Conservation (phyloP, 2,888 invertebrate species). For the Gisinianus flammeolus region DNA sequence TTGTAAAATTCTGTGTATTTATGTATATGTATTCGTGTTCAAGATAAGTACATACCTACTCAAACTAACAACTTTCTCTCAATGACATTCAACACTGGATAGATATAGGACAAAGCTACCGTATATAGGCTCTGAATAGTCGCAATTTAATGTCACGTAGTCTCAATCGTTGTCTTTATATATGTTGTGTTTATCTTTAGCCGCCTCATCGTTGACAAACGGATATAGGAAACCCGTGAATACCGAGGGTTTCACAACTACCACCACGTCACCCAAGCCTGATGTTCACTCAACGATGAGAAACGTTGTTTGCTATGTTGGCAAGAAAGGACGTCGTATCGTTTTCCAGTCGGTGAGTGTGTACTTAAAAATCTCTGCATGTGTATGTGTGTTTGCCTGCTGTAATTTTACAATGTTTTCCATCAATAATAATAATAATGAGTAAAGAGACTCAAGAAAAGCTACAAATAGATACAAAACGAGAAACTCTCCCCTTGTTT, state of each 20-base stretch:
- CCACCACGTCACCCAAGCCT: conserved; percentile 48
- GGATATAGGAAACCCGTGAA: conserved; percentile 49
- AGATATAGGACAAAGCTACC: no score
- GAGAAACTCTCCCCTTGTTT: no score
- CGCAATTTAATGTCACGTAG: no score
- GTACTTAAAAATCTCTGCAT: no score
- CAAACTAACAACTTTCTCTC: not conserved
- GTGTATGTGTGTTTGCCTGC: no score
- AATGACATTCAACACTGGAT: not conserved
- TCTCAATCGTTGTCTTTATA: not conserved
- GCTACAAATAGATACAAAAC: no score
- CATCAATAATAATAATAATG: not conserved
- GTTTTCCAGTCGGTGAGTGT: conserved; percentile 55
- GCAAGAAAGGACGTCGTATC: conserved; percentile 58
- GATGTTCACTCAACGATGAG: conserved; percentile 53
- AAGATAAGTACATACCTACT: no score
- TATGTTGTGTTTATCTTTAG: not conserved
- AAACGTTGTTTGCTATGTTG: conserved; percentile 58
- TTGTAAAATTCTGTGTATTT: no score
- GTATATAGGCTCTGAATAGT: no score
- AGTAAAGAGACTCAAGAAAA: no score
- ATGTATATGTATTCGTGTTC: no score
- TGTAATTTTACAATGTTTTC: no score
- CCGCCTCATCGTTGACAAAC: not conserved
- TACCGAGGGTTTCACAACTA: conserved; percentile 48